Percentiles rank a stretch among this genome's conserved stretches.
These are phyloP conservation scores for Tipula confusa DNA, from an alignment of 2,888 invertebrate species.

Conservation along the genomic window DNA sequence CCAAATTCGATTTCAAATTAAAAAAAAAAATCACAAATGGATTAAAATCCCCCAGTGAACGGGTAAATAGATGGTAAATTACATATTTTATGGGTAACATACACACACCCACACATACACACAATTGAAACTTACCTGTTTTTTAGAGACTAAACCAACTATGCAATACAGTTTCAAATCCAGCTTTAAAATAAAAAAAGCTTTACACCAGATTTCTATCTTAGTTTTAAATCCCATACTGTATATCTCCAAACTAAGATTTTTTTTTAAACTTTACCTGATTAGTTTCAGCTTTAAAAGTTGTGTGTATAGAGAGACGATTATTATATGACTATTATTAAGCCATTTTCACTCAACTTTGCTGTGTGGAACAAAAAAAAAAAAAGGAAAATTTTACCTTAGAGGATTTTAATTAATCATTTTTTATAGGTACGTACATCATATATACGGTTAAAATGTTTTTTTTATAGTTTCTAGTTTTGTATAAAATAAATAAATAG, in stretches of 20 bases:
- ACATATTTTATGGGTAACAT: neutral
- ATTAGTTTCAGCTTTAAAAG: neutral
- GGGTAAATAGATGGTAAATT: neutral
- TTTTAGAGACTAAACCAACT: neutral
- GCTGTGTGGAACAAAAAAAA: neutral
- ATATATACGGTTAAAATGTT: neutral
- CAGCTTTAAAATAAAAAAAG: too few relatives aligned
- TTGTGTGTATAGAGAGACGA: neutral
- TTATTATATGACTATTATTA: neutral
- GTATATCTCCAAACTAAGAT: neutral
- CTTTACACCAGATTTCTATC: too few relatives aligned
- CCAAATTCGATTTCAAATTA: neutral
- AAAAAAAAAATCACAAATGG: constrained; percentile 8
- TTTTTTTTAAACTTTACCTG: neutral
- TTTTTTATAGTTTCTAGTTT: neutral
- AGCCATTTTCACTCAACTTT: constrained; percentile 16
- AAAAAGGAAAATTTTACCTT: constrained; percentile 6
- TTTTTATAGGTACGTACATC: neutral
- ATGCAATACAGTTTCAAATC: too few relatives aligned
- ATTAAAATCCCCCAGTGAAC: neutral
- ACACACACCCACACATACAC: neutral
- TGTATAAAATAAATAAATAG: neutral
- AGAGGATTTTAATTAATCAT: constrained; percentile 20
- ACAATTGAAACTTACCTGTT: neutral
- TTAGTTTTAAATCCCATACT: neutral